Evolutionary conservation across 1,140 invertebrate species (phyloP), one percentile per base, ranked within the genome.

Genomic region (Cephus cinctus): DNA sequence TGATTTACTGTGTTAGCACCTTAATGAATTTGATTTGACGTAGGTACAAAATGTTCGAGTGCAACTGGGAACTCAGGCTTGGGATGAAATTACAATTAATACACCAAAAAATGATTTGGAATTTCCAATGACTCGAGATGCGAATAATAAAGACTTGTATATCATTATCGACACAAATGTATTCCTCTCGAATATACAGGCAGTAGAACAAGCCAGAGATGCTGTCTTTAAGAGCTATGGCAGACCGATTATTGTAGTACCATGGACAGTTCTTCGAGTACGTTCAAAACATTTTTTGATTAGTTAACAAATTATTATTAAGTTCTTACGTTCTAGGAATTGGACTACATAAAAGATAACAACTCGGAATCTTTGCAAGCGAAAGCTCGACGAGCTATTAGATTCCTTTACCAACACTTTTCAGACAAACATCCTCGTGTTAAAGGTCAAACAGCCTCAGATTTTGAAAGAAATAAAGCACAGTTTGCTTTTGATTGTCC

Each of bases 81-180:
- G 6, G 0, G 22, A 40, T 18, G 5, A 14, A 9, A 22, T n/a
- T n/a, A n/a, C 14, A 5, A 23, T 41, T 2, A 46, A 12, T 22
- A 21, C 57, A 16, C 40, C 52, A 23, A 40, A 38, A 31, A 60
- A 56, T 50, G 38, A 36, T 15, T 48, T 61, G 35, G 39, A 52
- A 36, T 23, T 49, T n/a, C 27, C 3, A 39, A 36, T 40, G 15
- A 12, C 18, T 22, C 47, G 15, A 23, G 35, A 20, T 38, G 42
- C 4, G 2, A 35, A 46, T 47, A 15, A 53, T 55, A 36, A 42
- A 34, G 8, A 47, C 54, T 27, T 76, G 1, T 73, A 75, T 18
- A 63, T 77, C 39, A 65, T 76, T 40, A 53, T 76, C 4, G 75
- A 77, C 44, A 77, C 75, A 43, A 77, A 77, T 51, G 73, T 77